Percentiles rank a stretch among this genome's conserved stretches.
Conservation (phyloP, 92 coral and sea anemone genomes). For the Phenganax stokvisi region DNA sequence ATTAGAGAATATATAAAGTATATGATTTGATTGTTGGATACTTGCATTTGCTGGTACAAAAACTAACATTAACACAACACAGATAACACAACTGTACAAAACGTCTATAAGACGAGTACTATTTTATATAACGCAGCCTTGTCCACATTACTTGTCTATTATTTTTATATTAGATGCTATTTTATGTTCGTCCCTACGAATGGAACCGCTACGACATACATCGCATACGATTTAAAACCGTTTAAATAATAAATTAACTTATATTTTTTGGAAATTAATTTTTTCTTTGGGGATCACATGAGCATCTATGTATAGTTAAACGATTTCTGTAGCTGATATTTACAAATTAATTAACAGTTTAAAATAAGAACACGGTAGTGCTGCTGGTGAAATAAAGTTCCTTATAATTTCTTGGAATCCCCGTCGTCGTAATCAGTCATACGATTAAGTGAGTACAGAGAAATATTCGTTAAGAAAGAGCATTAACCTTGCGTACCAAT, state of each 20-base stretch:
- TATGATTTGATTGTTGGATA: neutral
- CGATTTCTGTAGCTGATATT: constrained; percentile 5
- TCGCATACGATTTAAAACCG: constrained; percentile 31
- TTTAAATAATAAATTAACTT: constrained; percentile 32
- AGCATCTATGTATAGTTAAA: neutral
- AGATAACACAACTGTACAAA: constrained; percentile 18
- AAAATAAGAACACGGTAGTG: neutral
- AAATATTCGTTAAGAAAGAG: constrained; percentile 39
- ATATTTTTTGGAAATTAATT: constrained; percentile 10
- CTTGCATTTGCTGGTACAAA: neutral
- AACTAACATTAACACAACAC: constrained; percentile 10
- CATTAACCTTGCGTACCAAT: constrained; percentile 83
- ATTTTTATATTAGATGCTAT: neutral
- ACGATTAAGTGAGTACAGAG: constrained; percentile 10
- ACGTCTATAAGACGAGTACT: constrained; percentile 2
- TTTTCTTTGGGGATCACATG: neutral
- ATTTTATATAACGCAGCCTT: neutral
- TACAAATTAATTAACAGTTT: constrained; percentile 27
- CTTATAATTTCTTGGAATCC: neutral
- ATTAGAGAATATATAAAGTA: neutral
- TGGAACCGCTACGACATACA: constrained; percentile 14
- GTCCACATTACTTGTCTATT: constrained; percentile 16
- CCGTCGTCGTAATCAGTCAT: neutral
- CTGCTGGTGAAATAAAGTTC: neutral
- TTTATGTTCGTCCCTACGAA: neutral